Conservation (phyloP, 2,888 invertebrate species). For the Troides oblongomaculatus region DNA sequence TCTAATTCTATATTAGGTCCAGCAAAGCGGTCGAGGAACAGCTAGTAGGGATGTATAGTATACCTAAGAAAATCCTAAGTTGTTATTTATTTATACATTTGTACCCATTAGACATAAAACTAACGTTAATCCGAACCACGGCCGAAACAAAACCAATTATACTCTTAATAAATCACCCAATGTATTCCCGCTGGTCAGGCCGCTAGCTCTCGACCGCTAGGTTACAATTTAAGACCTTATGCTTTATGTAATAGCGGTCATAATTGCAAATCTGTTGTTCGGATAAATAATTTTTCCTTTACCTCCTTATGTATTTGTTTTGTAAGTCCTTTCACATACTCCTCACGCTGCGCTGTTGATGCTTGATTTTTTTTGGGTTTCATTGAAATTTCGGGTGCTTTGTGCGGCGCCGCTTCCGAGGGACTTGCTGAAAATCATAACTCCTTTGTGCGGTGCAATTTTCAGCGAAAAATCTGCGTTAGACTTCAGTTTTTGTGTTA, state of each 20-base stretch:
- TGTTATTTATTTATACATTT: conserved; percentile 29
- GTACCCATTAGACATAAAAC: conserved; percentile 63
- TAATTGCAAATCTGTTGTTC: not conserved
- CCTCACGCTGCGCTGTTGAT: conserved; percentile 30
- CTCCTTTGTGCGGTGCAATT: conserved; percentile 19
- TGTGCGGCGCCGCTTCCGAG: conserved; percentile 7
- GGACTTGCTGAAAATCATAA: conserved; percentile 14
- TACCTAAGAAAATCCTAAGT: not conserved
- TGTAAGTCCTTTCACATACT: conserved; percentile 25
- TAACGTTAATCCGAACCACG: conserved; percentile 64
- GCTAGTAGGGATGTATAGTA: no score
- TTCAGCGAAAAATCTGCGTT: conserved; percentile 2
- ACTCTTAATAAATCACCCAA: conserved; percentile 64
- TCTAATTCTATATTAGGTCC: no score
- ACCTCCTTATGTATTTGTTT: conserved; percentile 22
- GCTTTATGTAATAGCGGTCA: not conserved
- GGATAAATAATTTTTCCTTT: conserved; percentile 27
- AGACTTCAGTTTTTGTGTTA: no score
- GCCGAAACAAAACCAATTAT: conserved; percentile 71
- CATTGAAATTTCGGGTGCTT: conserved; percentile 5
- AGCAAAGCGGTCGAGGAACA: no score
- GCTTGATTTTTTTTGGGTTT: conserved; percentile 26
- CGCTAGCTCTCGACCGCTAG: conserved; percentile 7
- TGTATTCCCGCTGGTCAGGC: conserved; percentile 41
- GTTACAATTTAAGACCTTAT: conserved; percentile 6